Evolutionary conservation across 2,888 invertebrate genomes (phyloP).

Genomic region (Choreutis nemorana): DNA sequence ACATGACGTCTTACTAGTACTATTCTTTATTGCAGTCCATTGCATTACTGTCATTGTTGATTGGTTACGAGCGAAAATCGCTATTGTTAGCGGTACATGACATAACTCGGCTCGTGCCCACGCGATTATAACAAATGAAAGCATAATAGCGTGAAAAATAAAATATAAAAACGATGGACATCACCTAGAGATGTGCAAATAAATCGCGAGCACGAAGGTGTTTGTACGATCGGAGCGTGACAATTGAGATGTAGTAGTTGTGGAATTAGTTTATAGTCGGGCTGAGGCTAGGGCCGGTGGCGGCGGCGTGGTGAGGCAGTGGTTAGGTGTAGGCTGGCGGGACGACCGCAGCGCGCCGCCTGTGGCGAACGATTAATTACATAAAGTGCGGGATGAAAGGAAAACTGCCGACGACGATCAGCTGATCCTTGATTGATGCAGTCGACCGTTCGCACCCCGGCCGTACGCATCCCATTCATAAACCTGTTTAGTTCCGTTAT

Average conservation of each 20-base stretch:
- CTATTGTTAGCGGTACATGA: constrained; percentile 37
- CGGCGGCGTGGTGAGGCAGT: not conserved
- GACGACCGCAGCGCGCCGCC: constrained; percentile 20
- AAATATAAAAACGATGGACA: constrained; percentile 14
- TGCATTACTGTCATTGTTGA: constrained; percentile 38
- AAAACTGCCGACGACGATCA: constrained; percentile 45
- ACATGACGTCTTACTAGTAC: constrained; percentile 28
- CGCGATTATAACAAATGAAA: constrained; percentile 21
- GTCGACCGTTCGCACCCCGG: constrained; percentile 18
- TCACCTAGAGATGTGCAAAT: constrained; percentile 15
- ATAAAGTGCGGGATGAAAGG: constrained; percentile 53
- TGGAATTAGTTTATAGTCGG: constrained; percentile 45
- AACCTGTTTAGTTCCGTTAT: constrained; percentile 46
- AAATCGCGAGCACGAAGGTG: constrained; percentile 17
- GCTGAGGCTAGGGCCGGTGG: constrained; percentile 13
- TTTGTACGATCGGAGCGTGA: constrained; percentile 21
- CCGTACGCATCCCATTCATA: constrained; percentile 27
- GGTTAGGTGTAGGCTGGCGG: constrained; percentile 17
- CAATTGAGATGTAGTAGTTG: constrained; percentile 25
- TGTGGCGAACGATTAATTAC: constrained; percentile 51
- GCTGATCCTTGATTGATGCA: constrained; percentile 54
- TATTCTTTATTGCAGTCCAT: constrained; percentile 35
- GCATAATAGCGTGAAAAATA: constrained; percentile 26
- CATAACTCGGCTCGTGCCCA: constrained; percentile 35
- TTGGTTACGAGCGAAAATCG: constrained; percentile 34